Evolutionary conservation across 2,888 invertebrate genomes (phyloP), one percentile per base, ranked within the genome.

Genomic region (Hirtodrosophila cameraria): DNA sequence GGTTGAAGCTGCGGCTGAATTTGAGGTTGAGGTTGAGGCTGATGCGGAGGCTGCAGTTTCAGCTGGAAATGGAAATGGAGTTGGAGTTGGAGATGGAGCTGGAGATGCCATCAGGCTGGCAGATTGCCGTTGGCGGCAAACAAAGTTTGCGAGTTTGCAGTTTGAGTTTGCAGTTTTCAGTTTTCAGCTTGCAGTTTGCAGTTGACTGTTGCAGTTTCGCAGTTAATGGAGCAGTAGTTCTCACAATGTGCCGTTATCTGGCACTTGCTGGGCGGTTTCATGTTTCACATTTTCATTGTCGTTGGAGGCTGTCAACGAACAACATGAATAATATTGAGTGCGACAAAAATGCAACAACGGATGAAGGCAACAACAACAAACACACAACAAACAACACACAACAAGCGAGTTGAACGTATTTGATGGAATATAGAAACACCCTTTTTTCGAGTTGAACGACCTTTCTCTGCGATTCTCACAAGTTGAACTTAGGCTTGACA

Each of bases 161-260:
- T 23, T 8, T 23, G 23, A 7, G 15, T 31, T 31, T 31, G 36
- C 18, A 23, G 23, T 6, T 23, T 2, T 6, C 6, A 35, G 27
- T 52, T 42, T 42, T 15, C 31, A 25, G 52, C 16, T 48, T 46
- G 31, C 25, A 15, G 15, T 16, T 36, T 16, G 38, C 31, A 20
- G 18, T 20, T 20, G n/a, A n/a, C n/a, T n/a, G n/a, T 41, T 48
- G 55, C 38, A 52, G 60, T 45, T 68, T 63, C 63, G 46, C 57
- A 48, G 58, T 45, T 80, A 41, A 5, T 60, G 52, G 38, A 68
- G 62, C 71, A 55, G 45, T 63, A 60, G 45, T 63, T 83, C 74
- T 53, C 81, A 81, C 75, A 84, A 66, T 72, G 59, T 61, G 50
- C 78, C 82, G 84, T 72, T 80, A 80, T 80, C 79, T 80, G 80